Percentiles rank a stretch among this genome's conserved stretches.
These are phyloP conservation scores for Muntiacus reevesi DNA, from an alignment of 2,113 vertebrate genomes.

Conservation along the genomic window DNA sequence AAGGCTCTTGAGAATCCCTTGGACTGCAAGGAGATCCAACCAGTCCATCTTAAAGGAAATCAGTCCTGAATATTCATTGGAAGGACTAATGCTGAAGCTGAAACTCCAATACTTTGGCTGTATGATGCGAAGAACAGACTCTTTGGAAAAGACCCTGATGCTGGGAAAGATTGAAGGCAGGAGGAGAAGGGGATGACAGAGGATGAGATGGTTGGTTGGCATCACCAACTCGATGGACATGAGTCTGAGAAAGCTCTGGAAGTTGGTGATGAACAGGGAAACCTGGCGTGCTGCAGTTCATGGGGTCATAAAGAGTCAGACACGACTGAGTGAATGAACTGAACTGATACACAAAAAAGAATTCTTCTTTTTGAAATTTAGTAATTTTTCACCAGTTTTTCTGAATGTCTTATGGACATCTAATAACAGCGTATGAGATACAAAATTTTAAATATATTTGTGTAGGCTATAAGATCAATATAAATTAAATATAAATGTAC, in stretches of 20 bases:
- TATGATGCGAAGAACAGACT: accelerated
- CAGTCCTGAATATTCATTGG: background rate
- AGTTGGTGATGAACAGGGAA: background rate
- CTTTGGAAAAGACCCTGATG: background rate
- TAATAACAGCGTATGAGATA: background rate
- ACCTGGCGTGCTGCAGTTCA: background rate
- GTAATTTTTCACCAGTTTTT: background rate
- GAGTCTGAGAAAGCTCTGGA: background rate
- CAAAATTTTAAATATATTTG: background rate
- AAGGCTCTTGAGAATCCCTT: background rate
- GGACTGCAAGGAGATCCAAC: background rate
- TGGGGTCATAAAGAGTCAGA: background rate
- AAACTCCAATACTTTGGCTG: background rate
- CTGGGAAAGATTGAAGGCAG: background rate
- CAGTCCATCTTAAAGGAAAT: background rate
- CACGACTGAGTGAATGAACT: accelerated
- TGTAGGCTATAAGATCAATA: background rate
- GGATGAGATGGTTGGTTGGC: background rate
- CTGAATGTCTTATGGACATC: background rate
- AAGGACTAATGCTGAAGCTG: background rate
- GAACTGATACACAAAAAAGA: background rate
- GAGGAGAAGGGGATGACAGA: background rate
- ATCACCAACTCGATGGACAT: background rate
- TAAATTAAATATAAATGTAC: background rate
- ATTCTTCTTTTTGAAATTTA: background rate